A percentile compares a stretch with the other conserved stretches of the same genome.
Evolutionary conservation across 2,113 vertebrate genomes (phyloP).

Genomic region (Cygnus buccinator): DNA sequence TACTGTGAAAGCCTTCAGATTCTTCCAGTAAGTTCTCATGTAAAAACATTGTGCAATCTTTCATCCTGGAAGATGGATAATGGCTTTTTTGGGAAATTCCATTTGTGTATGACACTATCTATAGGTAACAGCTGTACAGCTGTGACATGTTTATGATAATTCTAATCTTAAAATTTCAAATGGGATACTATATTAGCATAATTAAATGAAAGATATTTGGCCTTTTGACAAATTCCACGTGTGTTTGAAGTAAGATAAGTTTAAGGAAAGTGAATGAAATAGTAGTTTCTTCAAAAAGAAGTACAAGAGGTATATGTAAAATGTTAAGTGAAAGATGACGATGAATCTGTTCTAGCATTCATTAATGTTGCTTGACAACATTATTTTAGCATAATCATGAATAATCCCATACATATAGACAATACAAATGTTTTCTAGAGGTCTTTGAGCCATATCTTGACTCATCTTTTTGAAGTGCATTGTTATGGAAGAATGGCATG

Average conservation of each 20-base stretch:
- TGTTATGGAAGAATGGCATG: not conserved
- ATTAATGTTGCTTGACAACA: not conserved
- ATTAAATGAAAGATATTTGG: not conserved
- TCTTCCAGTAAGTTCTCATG: conserved; percentile 81
- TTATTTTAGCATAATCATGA: not conserved
- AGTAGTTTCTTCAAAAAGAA: not conserved
- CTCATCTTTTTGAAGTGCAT: not conserved
- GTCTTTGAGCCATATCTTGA: not conserved
- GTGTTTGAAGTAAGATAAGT: not conserved
- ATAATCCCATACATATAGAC: not conserved
- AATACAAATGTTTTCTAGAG: not conserved
- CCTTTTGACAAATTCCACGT: not conserved
- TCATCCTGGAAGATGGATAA: not conserved
- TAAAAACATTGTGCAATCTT: not conserved
- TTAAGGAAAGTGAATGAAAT: not conserved
- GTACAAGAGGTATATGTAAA: not conserved
- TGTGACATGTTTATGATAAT: not conserved
- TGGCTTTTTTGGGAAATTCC: not conserved
- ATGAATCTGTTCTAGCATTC: not conserved
- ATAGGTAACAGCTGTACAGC: not conserved
- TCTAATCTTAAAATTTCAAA: not conserved
- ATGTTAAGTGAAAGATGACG: not conserved
- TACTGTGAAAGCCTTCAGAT: conserved; percentile 85
- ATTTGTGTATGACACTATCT: not conserved
- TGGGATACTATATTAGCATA: not conserved